phyloP scores from a whole-genome alignment of 1,140 invertebrate species.

The Pogonomyrmex barbatus region DNA sequence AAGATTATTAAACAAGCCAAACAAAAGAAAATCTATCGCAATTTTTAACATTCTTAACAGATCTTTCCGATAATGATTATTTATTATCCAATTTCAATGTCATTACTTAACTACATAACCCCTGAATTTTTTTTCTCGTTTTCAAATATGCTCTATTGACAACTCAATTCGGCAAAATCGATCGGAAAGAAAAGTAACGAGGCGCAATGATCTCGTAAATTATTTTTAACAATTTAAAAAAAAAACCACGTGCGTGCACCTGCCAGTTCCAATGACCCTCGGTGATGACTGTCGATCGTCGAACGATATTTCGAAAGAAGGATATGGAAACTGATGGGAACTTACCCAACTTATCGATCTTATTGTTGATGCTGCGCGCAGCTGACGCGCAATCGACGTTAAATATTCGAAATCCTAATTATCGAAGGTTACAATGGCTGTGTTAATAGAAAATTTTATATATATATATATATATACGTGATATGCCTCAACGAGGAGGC shows the following conservation, averaged over 20 bases:
- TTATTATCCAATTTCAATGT: neutral
- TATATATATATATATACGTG: neutral
- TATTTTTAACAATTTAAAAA: neutral
- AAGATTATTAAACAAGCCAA: neutral
- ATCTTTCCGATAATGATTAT: neutral
- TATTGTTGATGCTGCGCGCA: neutral
- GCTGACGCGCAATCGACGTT: neutral
- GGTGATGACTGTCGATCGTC: neutral
- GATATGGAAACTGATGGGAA: no score
- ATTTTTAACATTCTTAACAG: neutral
- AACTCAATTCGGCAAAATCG: neutral
- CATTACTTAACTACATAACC: neutral
- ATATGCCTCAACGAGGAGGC: neutral
- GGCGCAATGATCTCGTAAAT: constrained; percentile 20
- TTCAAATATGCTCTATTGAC: neutral
- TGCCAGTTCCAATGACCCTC: no score
- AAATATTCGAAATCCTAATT: neutral
- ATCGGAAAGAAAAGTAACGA: neutral
- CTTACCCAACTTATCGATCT: constrained; percentile 22
- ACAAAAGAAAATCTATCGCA: neutral
- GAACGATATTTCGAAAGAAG: neutral
- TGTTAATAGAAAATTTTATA: neutral
- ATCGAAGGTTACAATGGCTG: neutral
- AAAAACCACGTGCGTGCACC: no score
- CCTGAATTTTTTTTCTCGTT: neutral